Base-by-base conservation (phyloP, 2,113 vertebrate species). In the Seriola rivoliana region DNA sequence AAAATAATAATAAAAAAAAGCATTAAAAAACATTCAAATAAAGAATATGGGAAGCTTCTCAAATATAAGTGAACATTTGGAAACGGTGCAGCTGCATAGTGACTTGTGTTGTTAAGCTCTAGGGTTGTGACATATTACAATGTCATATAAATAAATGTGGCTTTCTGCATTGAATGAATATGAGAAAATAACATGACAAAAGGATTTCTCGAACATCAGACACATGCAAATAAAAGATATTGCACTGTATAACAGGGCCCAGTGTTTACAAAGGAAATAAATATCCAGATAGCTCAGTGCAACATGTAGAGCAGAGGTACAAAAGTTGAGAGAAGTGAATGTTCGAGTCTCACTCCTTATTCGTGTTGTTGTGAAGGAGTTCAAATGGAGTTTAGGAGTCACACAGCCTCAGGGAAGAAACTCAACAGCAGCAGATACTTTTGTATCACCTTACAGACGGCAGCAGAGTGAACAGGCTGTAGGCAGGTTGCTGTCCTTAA, bases 311-410 rank as follows among this genome's bases (percentile, higher is more conserved):
- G n/a, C 23, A 19, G n/a, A 57, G 64, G 25, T 62, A 11, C 13
- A 58, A 58, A 12, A 44, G 76, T 38, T 52, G 40, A 63, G 55
- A n/a, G 77, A 67, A 38, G 60, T 12, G 60, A 75, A 75, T 55
- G 38, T 58, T 25, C 29, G 25, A 73, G 67, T n/a, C 52, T 23
- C 11, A 10, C 23, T 54, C 62, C 57, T 64, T 19, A 4, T 80
- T 73, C 74, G 69, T 74, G 42, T 42, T 64, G 25, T 42, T 74
- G 52, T 14, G 58, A 80, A 40, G 40, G 58, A 73, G 25, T 73
- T 73, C 76, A 77, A 36, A 59, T 58, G 50, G 58, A 74, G 79
- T 73, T 81, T 62, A 50, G 63, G 32, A 38, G 67, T 65, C 58
- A 71, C 19, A 5, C 70, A 36, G 84, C 70, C 70, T 21, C 38